Evolutionary conservation across 2,113 vertebrate species (phyloP).

Genomic region (Pipra filicauda): DNA sequence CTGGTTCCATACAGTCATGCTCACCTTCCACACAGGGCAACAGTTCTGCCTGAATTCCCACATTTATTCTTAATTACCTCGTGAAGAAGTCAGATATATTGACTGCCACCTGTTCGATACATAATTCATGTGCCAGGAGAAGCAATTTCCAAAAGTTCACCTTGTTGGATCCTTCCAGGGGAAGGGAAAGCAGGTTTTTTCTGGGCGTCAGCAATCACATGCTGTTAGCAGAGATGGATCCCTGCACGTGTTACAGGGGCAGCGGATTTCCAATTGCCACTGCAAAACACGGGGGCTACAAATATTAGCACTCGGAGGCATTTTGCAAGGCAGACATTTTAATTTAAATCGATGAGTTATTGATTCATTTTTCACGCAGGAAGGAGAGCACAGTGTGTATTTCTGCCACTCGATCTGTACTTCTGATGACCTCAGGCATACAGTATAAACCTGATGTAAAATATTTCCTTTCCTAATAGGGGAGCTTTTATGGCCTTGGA

Average conservation of each 20-base stretch:
- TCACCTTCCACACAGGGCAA: background rate
- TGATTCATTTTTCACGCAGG: constrained; percentile 48
- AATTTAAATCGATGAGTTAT: constrained; percentile 62
- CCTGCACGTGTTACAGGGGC: background rate
- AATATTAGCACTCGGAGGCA: background rate
- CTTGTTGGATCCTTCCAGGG: constrained; percentile 14
- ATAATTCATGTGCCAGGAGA: constrained; percentile 25
- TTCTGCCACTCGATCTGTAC: constrained; percentile 52
- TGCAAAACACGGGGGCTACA: background rate
- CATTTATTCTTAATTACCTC: constrained; percentile 51
- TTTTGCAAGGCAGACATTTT: constrained; percentile 51
- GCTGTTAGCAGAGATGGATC: constrained; percentile 19
- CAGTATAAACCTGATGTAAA: constrained; percentile 41
- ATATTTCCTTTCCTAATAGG: constrained; percentile 52
- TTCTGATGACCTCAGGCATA: constrained; percentile 62
- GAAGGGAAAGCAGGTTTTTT: background rate
- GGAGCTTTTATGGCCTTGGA: constrained; percentile 35
- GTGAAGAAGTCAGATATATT: constrained; percentile 11
- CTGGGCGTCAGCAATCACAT: background rate
- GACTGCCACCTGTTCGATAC: background rate
- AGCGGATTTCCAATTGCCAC: background rate
- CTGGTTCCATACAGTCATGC: accelerated
- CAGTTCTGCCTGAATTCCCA: constrained; percentile 41
- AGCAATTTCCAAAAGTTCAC: constrained; percentile 45
- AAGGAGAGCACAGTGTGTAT: constrained; percentile 44